Percentiles rank a stretch among this genome's conserved stretches.
Conservation (phyloP, 2,797 vertebrate species). For the Ispidina picta region DNA sequence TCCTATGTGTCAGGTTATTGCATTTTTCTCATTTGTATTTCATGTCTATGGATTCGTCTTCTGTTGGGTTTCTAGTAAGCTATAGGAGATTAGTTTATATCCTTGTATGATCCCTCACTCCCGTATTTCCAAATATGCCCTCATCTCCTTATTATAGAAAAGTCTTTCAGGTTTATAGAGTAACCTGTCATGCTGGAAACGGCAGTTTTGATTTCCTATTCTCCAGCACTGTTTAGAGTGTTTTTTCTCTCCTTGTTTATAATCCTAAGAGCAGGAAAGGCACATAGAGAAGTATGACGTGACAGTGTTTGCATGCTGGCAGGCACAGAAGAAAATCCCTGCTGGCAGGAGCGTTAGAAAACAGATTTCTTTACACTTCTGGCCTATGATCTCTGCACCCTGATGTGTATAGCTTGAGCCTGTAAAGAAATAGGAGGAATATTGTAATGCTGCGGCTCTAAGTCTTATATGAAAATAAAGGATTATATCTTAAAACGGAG, state of each 20-base stretch:
- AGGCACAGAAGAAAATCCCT: fast-evolving
- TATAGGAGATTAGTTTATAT: not conserved
- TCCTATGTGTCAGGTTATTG: not conserved
- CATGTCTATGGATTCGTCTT: not conserved
- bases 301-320: not conserved
- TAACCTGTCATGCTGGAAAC: not conserved
- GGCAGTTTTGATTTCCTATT: not conserved
- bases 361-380: not conserved
- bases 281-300: not conserved
- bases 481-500: not conserved
- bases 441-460: not conserved
- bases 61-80: not conserved
- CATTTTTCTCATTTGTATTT: not conserved
- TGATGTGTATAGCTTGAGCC: not conserved
- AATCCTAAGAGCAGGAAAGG: not conserved
- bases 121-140: not conserved
- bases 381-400: fast-evolving
- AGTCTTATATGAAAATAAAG: not conserved
- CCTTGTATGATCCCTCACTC: not conserved
- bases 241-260: not conserved
- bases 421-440: not conserved
- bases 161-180: not conserved
- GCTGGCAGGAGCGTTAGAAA: not conserved
- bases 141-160: not conserved
- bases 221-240: not conserved